Evolutionary conservation across 2,797 vertebrate genomes (phyloP).

Genomic region (Gymnoscopelus microlampas): DNA sequence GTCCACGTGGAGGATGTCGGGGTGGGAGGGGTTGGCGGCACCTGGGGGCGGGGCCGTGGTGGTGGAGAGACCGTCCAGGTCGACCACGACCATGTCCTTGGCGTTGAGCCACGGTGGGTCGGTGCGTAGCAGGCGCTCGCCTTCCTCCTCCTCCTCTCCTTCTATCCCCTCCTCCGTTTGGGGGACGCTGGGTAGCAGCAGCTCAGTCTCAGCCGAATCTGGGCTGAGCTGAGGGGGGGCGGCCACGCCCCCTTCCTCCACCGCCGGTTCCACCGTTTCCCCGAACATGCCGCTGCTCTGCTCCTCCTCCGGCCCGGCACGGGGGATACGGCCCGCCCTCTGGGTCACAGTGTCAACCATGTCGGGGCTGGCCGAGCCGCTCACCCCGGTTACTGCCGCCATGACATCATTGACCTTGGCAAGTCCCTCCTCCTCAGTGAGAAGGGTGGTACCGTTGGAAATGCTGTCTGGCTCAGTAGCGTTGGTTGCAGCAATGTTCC

Average conservation of each 20-base stretch:
- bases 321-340: slow-evolving; percentile 55
- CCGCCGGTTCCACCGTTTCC: slow-evolving; percentile 38
- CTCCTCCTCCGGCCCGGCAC: slow-evolving; percentile 81
- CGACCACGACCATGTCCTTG: slow-evolving; percentile 77
- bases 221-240: slow-evolving; percentile 62
- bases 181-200: slow-evolving; percentile 67
- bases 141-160: slow-evolving; percentile 60
- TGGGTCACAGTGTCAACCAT: slow-evolving; percentile 53
- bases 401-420: slow-evolving; percentile 57
- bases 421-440: slow-evolving; percentile 57
- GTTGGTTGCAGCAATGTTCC: slow-evolving; percentile 61
- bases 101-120: slow-evolving; percentile 75
- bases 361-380: slow-evolving; percentile 44
- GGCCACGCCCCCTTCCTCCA: slow-evolving; percentile 43
- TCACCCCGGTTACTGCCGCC: slow-evolving; percentile 48
- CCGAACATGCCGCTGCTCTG: slow-evolving; percentile 87
- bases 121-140: slow-evolving; percentile 54
- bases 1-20: slow-evolving; percentile 86
- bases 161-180: slow-evolving; percentile 29
- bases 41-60: slow-evolving; percentile 41
- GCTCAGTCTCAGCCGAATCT: slow-evolving; percentile 78
- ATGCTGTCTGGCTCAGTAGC: slow-evolving; percentile 55
- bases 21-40: slow-evolving; percentile 54
- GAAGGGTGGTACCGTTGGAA: slow-evolving; percentile 65
- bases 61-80: slow-evolving; percentile 64